Base-by-base conservation (phyloP, 2,797 vertebrate species). In the Poeciliopsis paucimaculata region DNA sequence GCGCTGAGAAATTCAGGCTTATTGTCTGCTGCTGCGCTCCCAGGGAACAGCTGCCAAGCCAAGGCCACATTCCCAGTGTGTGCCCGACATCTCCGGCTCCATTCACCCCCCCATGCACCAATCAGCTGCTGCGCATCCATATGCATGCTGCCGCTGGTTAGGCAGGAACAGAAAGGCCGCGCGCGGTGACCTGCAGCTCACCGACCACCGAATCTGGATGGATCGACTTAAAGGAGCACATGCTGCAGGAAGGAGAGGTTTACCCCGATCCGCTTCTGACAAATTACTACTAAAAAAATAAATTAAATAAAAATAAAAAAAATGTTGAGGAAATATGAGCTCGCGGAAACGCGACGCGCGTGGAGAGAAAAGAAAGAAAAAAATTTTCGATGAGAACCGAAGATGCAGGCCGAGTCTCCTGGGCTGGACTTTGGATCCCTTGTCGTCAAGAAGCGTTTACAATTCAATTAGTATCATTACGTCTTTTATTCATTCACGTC, bases 1-100 rank as follows among this genome's bases (percentile, higher is more conserved):
- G 79, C 91, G 93, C 95, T 88, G 92, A 92, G 94, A 91, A 89
- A 93, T 88, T 87, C 93, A 90, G 85, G 90, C 96, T 95, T 90
- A 80, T 95, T 96, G 97, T 96, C 96, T 96, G 95, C 95, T 95
- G 89, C 95, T 95, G 89, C 73, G 87, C 77, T 95, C 94, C 93
- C 89, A 90, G 79, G 77, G 92, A 97, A 95, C 96, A 97, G 97
- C 97, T 97, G 96, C 95, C 85, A 92, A 92, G 88, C 95, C 91
- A 87, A 89, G 90, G 84, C 77, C 86, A 88, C 92, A 91, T 93
- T 95, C 94, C 89, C 89, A 92, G 78, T 88, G 83, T 80, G 64
- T 23, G 11, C 91, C 95, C 94, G 93, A 49, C 80, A 83, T 90
- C 94, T 91, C 91, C 93, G 89, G 88, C 88, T 88, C 90, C 91